phyloP scores from a whole-genome alignment of 2,113 vertebrate genomes.

The Corythornis cristatus region DNA sequence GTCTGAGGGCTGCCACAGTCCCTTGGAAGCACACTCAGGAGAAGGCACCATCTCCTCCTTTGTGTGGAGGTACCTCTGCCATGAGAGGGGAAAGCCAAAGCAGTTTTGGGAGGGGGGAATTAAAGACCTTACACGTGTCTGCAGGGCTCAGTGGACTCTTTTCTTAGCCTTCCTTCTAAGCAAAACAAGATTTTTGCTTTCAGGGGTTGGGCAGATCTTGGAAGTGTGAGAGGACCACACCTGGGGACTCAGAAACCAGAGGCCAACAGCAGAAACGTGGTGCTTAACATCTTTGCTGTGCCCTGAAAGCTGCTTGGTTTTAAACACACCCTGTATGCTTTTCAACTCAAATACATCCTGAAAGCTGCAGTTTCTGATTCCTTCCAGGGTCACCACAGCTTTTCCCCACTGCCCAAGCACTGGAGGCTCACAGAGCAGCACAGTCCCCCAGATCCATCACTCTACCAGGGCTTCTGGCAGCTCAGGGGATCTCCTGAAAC shows the following conservation, averaged over 20 bases:
- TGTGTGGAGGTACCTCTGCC: not conserved
- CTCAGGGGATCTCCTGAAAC: rapidly evolving
- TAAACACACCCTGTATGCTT: not conserved
- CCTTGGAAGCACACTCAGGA: not conserved
- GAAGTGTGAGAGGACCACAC: not conserved
- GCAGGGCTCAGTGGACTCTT: not conserved
- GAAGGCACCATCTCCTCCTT: not conserved
- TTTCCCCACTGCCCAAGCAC: rapidly evolving
- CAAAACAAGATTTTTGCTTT: not conserved
- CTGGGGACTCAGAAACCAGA: not conserved
- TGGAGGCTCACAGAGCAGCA: not conserved
- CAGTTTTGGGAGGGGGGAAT: not conserved
- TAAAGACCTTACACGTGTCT: not conserved
- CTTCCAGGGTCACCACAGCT: not conserved
- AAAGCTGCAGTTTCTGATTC: not conserved
- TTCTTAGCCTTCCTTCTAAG: not conserved
- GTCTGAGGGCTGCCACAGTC: not conserved
- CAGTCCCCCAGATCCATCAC: rapidly evolving
- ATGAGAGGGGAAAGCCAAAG: not conserved
- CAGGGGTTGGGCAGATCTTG: not conserved
- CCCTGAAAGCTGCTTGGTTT: not conserved
- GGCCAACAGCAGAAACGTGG: not conserved
- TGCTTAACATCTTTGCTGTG: not conserved
- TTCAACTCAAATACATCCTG: not conserved
- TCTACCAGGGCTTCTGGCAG: not conserved